Evolutionary conservation across 2,113 vertebrate species (phyloP), one percentile per base, ranked within the genome.

Genomic region (Urocynchramus pylzowi): DNA sequence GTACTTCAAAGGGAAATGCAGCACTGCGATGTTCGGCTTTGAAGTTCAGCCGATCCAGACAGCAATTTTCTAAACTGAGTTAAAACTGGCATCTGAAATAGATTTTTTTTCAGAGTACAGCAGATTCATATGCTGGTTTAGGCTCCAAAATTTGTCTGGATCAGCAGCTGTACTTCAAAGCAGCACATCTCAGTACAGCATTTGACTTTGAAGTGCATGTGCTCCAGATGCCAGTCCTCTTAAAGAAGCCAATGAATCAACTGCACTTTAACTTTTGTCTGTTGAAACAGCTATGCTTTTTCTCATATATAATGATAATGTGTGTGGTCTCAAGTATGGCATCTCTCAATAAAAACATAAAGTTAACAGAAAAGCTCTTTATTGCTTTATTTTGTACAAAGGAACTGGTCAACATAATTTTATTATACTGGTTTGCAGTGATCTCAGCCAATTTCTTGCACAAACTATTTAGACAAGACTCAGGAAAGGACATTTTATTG

Each of bases 91-190:
- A 97, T 97, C 95, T 97, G 94, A 97, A 97, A 97, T 95, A 95
- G 96, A 96, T 87, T 81, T 97, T 95, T 89, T 96, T 97, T 97
- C 93, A 85, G 88, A 96, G 90, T 91, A 83, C 89, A 97, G 95
- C 93, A 97, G 87, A 97, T 94, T 97, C 96, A 83, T 94, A 93
- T 88, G 89, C 96, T 89, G 84, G 81, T 95, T 95, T 90, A 89
- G 87, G 77, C 90, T 97, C 97, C 95, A 96, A 97, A 95, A 97
- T 95, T 95, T 96, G 95, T 94, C 95, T 97, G 91, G 96, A 96
- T 96, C 96, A 97, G 96, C 97, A 97, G 94, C 96, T 95, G 94
- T 92, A 97, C 97, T 97, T 97, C 97, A 97, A 97, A 97, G 97
- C 79, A 93, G 76, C 86, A 96, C 94, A 94, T 95, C 79, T 93